Conservation (phyloP, 2,797 vertebrate species). For the Falco novaeseelandiae region DNA sequence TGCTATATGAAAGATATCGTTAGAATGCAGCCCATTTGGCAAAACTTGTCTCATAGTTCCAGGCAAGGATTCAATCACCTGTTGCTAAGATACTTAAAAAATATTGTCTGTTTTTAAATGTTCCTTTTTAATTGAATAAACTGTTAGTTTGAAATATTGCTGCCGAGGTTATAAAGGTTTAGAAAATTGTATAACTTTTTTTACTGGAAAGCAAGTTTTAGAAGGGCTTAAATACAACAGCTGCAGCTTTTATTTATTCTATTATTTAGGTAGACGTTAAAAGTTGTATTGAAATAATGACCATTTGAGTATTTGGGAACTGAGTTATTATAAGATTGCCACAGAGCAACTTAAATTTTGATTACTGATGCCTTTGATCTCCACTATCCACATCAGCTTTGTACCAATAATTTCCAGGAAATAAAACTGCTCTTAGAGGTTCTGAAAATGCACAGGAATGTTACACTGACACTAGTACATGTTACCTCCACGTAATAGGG, state of each 20-base stretch:
- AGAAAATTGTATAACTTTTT: slow-evolving; percentile 58
- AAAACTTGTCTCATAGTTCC: slow-evolving; percentile 75
- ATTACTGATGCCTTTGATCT: background rate
- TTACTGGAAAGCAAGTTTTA: slow-evolving; percentile 55
- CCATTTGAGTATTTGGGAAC: background rate
- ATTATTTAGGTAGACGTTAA: slow-evolving; percentile 3
- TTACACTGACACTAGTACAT: background rate
- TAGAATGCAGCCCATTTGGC: slow-evolving; percentile 79
- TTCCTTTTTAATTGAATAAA: slow-evolving; percentile 80
- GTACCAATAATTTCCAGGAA: background rate
- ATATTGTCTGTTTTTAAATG: slow-evolving; percentile 84
- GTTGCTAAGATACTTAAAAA: slow-evolving; percentile 86
- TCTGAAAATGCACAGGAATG: background rate
- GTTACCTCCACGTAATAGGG: background rate
- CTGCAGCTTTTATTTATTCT: slow-evolving; percentile 39
- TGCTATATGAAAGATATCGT: slow-evolving; percentile 81
- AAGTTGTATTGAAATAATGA: background rate
- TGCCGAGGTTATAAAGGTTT: slow-evolving; percentile 72
- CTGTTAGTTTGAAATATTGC: slow-evolving; percentile 78
- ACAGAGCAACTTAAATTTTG: background rate
- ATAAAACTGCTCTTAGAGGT: background rate
- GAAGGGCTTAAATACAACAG: slow-evolving; percentile 43
- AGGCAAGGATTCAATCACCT: slow-evolving; percentile 83
- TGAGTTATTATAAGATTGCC: background rate
- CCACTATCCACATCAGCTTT: background rate